These are phyloP conservation scores for Rhaphigaster nebulosa DNA, from an alignment of 2,888 invertebrate species.

Conservation along the genomic window DNA sequence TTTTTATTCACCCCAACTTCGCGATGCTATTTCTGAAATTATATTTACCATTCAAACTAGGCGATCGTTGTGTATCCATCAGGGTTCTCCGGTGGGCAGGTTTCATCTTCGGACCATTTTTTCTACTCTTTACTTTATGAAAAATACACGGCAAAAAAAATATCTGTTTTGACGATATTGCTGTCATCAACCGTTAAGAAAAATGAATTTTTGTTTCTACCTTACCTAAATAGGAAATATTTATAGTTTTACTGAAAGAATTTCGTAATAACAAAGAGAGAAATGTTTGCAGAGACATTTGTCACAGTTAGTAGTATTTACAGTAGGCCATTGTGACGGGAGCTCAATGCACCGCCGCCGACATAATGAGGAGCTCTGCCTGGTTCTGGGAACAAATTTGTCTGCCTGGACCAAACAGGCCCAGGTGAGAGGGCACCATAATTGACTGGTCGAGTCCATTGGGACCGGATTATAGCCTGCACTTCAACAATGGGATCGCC, in stretches of 20 bases:
- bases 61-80: too few relatives aligned
- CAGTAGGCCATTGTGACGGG: not conserved
- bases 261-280: not conserved
- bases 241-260: not conserved
- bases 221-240: not conserved
- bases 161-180: too few relatives aligned
- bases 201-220: too few relatives aligned
- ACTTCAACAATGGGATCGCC: constrained; percentile 1
- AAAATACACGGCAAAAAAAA: too few relatives aligned
- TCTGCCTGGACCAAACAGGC: constrained; percentile 36
- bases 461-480: not conserved
- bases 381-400: constrained; percentile 48
- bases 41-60: too few relatives aligned
- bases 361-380: constrained; percentile 43
- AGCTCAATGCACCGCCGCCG: not conserved
- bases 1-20: too few relatives aligned
- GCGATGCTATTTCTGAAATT: too few relatives aligned
- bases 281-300: constrained; percentile 11
- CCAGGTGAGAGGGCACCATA: constrained; percentile 25
- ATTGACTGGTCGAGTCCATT: constrained; percentile 31
- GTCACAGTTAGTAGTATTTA: constrained; percentile 7
- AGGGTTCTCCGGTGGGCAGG: too few relatives aligned
- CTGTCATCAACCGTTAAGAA: too few relatives aligned
- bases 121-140: too few relatives aligned
- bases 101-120: too few relatives aligned